A percentile compares a stretch with the other conserved stretches of the same genome.
Evolutionary conservation across 2,797 vertebrate genomes (phyloP).

Genomic region (Moxostoma hubbsi): DNA sequence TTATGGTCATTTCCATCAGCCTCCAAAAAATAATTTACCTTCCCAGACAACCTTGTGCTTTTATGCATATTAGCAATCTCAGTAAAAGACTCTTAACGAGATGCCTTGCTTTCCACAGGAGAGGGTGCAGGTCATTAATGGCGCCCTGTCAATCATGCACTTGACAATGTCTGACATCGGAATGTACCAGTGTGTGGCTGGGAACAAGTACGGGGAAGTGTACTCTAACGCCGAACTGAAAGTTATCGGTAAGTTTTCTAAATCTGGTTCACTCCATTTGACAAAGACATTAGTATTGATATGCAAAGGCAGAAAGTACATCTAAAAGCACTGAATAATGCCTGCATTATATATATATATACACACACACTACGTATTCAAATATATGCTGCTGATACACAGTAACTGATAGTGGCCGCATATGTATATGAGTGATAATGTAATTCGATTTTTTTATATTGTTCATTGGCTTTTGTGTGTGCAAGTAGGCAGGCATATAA

Average conservation of each 20-base stretch:
- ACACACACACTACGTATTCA: too few species aligned
- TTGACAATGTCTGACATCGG: slow-evolving; percentile 88
- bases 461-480: too few species aligned
- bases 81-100: slow-evolving; percentile 67
- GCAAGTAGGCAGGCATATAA: too few species aligned
- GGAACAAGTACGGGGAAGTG: slow-evolving; percentile 89
- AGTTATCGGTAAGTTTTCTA: slow-evolving; percentile 85
- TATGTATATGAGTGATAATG: too few species aligned
- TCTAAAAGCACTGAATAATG: background rate
- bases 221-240: slow-evolving; percentile 90
- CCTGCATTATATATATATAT: too few species aligned
- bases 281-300: background rate
- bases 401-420: too few species aligned
- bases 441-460: too few species aligned
- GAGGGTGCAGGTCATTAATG: slow-evolving; percentile 89
- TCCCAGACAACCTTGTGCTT: slow-evolving; percentile 66
- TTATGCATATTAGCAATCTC: slow-evolving; percentile 75
- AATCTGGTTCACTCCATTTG: background rate
- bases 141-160: slow-evolving; percentile 84
- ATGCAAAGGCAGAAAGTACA: background rate
- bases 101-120: slow-evolving; percentile 79
- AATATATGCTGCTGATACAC: too few species aligned
- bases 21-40: slow-evolving; percentile 73
- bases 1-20: slow-evolving; percentile 77
- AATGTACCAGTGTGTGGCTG: slow-evolving; percentile 96